These are phyloP conservation scores for Diprion similis DNA, from an alignment of 1,140 invertebrate species.

Conservation along the genomic window DNA sequence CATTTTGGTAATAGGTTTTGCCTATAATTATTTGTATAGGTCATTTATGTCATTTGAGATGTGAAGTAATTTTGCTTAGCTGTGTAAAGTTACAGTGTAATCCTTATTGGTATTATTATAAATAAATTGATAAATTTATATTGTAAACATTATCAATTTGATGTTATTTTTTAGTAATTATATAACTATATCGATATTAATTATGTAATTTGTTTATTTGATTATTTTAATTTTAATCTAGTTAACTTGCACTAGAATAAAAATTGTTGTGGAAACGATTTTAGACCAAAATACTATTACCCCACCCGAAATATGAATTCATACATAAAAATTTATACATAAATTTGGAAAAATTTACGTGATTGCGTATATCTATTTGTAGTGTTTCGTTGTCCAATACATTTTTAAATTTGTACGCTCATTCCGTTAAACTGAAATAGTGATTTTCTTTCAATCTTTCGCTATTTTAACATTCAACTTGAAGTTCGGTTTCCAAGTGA, in stretches of 20 bases:
- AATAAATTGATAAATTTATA: constrained; percentile 6
- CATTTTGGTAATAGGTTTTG: too few relatives aligned
- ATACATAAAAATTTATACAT: too few relatives aligned
- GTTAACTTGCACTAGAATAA: constrained; percentile 1
- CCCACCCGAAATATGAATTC: background rate
- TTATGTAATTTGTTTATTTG: background rate
- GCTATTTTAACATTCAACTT: too few relatives aligned
- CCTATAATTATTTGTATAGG: too few relatives aligned
- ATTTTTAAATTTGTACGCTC: too few relatives aligned
- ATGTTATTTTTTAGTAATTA: background rate
- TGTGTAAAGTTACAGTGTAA: background rate
- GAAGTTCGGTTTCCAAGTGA: too few relatives aligned
- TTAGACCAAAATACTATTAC: background rate
- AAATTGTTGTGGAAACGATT: background rate
- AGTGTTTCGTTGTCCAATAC: too few relatives aligned
- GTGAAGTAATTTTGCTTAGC: background rate
- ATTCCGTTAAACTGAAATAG: too few relatives aligned
- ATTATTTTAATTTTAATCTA: background rate
- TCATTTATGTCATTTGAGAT: background rate
- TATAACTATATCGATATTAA: constrained; percentile 2
- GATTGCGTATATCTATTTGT: too few relatives aligned
- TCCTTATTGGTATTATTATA: background rate
- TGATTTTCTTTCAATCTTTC: too few relatives aligned
- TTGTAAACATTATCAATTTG: too few relatives aligned
- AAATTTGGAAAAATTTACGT: too few relatives aligned